Conservation (phyloP, 2,888 invertebrate species). For the Teinopalpus imperialis region DNA sequence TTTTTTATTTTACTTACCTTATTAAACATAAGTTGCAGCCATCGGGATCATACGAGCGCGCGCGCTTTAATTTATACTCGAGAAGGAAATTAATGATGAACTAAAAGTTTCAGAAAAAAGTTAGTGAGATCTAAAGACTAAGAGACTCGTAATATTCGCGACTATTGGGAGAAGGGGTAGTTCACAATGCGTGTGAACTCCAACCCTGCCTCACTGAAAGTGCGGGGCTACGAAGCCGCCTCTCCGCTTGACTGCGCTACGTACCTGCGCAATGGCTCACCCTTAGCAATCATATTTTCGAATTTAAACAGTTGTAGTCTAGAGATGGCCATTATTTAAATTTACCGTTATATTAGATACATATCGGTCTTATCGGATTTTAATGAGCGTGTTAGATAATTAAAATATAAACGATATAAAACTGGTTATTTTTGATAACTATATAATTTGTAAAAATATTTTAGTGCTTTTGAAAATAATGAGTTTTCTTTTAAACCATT, state of each 20-base stretch:
- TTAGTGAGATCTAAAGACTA: too few species aligned
- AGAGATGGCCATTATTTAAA: slow-evolving; percentile 1
- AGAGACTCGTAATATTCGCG: neutral
- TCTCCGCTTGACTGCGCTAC: slow-evolving; percentile 36
- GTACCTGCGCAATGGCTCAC: slow-evolving; percentile 48
- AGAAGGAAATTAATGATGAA: neutral
- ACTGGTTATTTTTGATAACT: too few species aligned
- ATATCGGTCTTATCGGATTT: too few species aligned
- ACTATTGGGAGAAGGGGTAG: neutral
- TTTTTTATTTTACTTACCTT: slow-evolving; percentile 11
- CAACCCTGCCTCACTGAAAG: slow-evolving; percentile 3
- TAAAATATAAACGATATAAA: too few species aligned
- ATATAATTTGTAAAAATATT: too few species aligned
- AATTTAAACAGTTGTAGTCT: slow-evolving; percentile 30
- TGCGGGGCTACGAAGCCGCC: slow-evolving; percentile 17
- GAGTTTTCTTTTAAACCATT: too few species aligned
- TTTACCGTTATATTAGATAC: neutral
- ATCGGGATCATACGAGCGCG: neutral
- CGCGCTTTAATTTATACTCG: neutral
- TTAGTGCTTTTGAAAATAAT: too few species aligned
- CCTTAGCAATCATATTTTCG: slow-evolving; percentile 30
- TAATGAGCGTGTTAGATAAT: too few species aligned
- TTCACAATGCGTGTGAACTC: neutral
- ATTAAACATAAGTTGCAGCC: neutral
- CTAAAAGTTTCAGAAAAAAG: neutral